Base-by-base conservation (phyloP, 2,888 invertebrate species). In the Limnephilus rhombicus region DNA sequence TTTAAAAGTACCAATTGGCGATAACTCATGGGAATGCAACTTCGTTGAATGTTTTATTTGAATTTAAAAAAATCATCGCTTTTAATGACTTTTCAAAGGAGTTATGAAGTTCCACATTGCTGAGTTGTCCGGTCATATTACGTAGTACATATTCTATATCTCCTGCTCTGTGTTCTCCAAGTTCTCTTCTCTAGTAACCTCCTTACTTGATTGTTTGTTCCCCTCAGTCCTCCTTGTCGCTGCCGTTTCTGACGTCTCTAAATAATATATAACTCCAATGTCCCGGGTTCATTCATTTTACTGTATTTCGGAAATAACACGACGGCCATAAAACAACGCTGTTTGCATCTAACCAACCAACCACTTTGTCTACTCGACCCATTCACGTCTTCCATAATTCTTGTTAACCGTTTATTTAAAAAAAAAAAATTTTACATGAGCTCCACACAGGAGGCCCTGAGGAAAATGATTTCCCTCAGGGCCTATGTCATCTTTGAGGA, bases 161-260 rank as follows among this genome's bases (percentile, higher is more conserved):
- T 24, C 68, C 68, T 24, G 24, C 68, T 24, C 68, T 24, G 68
- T n/a, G n/a, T 31, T 82, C 12, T 29, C 82, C 82, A 29, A 34
- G 9, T 31, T 85, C 9, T 24, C 41, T 85, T 31, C 41, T 11
- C 85, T 31, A 18, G 45, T 41, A 31, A 37, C 41, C 15, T 41
- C 41, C 85, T 85, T 85, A 31, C 82, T 82, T 85, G 85, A 82
- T 82, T 85, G 24, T 85, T 34, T 41, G 85, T 41, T 37, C 85
- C 45, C 3, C 34, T 4, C 45, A n/a, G 18, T 34, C 24, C 41
- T 24, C 24, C 85, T 4, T 85, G 85, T 81, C 85, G 41, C 85
- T 85, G 31, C 85, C 37, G 85, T 85, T 85, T 37, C 85, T 85
- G 85, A 85, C 85, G 85, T 34, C 85, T 41, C 24, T 85, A 85